Conservation (phyloP, 2,888 invertebrate species). For the Cosmorhoe ocellata region DNA sequence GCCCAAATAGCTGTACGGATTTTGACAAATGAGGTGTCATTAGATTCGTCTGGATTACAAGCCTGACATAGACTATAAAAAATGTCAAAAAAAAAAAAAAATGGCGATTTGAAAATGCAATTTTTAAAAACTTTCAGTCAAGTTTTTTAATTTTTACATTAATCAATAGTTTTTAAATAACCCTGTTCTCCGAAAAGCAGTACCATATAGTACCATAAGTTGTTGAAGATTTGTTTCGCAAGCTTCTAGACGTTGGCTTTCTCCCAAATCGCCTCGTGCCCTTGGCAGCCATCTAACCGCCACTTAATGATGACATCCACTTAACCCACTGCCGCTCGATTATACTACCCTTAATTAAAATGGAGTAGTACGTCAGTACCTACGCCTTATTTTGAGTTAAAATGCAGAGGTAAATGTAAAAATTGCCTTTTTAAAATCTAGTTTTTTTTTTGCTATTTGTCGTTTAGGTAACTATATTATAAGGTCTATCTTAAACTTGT, state of each 20-base stretch:
- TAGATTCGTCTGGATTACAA: no score
- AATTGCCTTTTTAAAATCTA: no score
- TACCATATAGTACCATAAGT: constrained; percentile 18
- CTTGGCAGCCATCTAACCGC: constrained; percentile 48
- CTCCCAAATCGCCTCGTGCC: constrained; percentile 55
- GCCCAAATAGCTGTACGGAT: no score
- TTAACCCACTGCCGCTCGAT: constrained; percentile 42
- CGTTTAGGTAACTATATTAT: no score
- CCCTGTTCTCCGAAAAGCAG: background rate
- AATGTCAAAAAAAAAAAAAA: no score
- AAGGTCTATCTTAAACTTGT: no score
- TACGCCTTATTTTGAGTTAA: constrained; percentile 1
- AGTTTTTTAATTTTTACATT: background rate
- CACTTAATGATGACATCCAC: constrained; percentile 50
- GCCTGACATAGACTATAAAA: no score
- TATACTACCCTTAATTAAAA: constrained; percentile 45
- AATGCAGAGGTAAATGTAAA: background rate
- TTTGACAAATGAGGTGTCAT: no score
- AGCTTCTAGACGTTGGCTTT: constrained; percentile 43
- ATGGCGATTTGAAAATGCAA: no score
- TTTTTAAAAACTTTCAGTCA: no score
- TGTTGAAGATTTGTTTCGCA: constrained; percentile 35
- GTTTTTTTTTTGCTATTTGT: no score
- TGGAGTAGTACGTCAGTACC: constrained; percentile 10
- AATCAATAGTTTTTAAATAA: background rate